Base-by-base conservation (phyloP, 2,888 invertebrate genomes). In the Hydropsyche betteni region DNA sequence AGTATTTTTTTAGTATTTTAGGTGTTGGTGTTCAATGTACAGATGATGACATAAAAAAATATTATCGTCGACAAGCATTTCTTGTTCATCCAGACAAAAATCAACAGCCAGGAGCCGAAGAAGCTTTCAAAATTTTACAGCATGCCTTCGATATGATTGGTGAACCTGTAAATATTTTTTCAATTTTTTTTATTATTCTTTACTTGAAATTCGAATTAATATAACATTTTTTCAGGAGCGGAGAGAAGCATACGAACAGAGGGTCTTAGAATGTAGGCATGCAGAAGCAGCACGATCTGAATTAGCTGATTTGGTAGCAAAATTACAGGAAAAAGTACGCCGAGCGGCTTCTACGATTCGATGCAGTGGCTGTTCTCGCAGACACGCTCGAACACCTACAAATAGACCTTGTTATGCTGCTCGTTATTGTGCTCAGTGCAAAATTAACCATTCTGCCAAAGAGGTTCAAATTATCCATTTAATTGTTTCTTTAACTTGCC, bases 81-180 rank as follows among this genome's bases (percentile, higher is more conserved):
- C 88, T 98, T 53, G 97, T 98, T 52, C 98, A 98, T 86, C 98
- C 98, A 0, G 97, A 98, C 83, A 98, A 98, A 86, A 98, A 97
- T 85, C 94, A 93, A 82, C 95, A 96, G 83, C 94, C 96, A 4
- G 97, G 97, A 44, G 97, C 97, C 0, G 97, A 97, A 83, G 97
- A 98, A 85, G 97, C 97, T 52, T 98, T 97, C 85, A 97, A 97
- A 87, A 97, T 98, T 83, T 87, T 98, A 80, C 96, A 96, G 81
- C 94, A 96, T 83, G 97, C 97, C 6, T 98, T 98, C 85, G 97
- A 97, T 84, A 91, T 97, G 83, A 96, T 98, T 81, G 97, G 97
- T 36, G 95, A 94, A 85, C 93, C 95, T 81, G 95, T 95, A 84
- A 73, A 55, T 64, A 71, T 44, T 70, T 36, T 73, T 58, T 72